These are phyloP conservation scores for Pelecanoides urinatrix DNA, from an alignment of 2,113 vertebrate genomes.

Conservation along the genomic window DNA sequence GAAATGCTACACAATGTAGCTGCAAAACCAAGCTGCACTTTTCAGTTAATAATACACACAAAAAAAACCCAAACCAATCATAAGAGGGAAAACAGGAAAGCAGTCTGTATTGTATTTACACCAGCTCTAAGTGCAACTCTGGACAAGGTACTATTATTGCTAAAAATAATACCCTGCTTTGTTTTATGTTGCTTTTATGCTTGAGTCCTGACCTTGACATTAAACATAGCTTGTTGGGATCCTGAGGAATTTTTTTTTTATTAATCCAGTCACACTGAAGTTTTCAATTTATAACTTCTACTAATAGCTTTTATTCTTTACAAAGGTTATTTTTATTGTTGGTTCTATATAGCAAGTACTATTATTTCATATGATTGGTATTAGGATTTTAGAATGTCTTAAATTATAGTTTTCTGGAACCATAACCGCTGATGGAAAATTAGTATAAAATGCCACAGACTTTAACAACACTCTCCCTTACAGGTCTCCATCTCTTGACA, in stretches of 20 bases:
- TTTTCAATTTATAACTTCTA: conserved; percentile 3
- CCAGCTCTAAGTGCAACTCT: not conserved
- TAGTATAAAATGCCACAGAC: conserved; percentile 54
- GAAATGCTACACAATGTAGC: not conserved
- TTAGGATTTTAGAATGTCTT: conserved; percentile 50
- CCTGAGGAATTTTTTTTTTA: not conserved
- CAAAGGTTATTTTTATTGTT: conserved; percentile 43
- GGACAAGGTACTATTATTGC: not conserved
- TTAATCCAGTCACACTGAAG: not conserved
- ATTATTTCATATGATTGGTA: conserved; percentile 37
- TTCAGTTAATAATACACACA: not conserved
- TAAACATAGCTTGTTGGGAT: not conserved
- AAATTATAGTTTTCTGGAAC: conserved; percentile 60
- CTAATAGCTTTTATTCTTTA: not conserved
- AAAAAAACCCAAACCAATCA: not conserved
- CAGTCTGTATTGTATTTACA: not conserved
- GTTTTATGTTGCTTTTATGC: not conserved
- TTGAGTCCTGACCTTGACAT: conserved; percentile 2
- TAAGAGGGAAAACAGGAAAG: not conserved
- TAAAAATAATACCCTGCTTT: not conserved
- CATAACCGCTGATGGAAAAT: conserved; percentile 31
- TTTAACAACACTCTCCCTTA: conserved; percentile 57
- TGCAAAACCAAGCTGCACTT: not conserved
- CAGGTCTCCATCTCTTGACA: conserved; percentile 21
- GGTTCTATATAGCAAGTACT: not conserved